Conservation (phyloP, 2,113 vertebrate species). For the Lamprologus speciosus region DNA sequence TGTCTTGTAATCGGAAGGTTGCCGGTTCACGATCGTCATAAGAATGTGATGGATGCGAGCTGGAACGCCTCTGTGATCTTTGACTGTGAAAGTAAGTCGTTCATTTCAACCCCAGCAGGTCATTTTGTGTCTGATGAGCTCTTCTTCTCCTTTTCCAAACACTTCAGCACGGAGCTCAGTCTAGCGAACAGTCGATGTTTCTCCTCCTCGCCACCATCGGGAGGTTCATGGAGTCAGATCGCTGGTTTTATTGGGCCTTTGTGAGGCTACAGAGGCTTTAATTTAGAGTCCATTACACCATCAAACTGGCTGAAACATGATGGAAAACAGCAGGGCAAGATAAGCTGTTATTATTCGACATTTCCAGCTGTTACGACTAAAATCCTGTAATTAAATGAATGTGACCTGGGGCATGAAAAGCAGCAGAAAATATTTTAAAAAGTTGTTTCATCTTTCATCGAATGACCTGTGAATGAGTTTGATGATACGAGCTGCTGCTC, state of each 20-base stretch:
- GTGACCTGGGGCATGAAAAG: neutral
- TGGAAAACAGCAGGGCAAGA: neutral
- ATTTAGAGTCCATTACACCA: neutral
- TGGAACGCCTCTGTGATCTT: neutral
- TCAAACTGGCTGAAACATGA: neutral
- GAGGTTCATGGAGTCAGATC: neutral
- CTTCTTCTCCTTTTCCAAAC: neutral
- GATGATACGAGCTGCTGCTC: neutral
- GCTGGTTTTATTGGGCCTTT: neutral
- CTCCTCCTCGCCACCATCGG: neutral
- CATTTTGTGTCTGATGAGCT: neutral
- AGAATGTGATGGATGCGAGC: neutral
- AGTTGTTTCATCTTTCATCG: neutral
- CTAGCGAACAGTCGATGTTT: rapidly evolving
- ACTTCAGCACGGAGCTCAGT: neutral
- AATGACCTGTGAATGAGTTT: neutral
- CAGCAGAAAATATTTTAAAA: neutral
- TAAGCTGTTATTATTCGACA: neutral
- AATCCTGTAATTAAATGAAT: neutral
- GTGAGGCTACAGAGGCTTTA: neutral
- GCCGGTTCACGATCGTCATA: rapidly evolving
- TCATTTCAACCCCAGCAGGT: neutral
- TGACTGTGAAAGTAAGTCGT: neutral
- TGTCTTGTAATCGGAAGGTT: rapidly evolving
- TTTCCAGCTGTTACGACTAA: neutral